phyloP scores from a whole-genome alignment of 2,797 vertebrate species.

The Myotis planiceps region DNA sequence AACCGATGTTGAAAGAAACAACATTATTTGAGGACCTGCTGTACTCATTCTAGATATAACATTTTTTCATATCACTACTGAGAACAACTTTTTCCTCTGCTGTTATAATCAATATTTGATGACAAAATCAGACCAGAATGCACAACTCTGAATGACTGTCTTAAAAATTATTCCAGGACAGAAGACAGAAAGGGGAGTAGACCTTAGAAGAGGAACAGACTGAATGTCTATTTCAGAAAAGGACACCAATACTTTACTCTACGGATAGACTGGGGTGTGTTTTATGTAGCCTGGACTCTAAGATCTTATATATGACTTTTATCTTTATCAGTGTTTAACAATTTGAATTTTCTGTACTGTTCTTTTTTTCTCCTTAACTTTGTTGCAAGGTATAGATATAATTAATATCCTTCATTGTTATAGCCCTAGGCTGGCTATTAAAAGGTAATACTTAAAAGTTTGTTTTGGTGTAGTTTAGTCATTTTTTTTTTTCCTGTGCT shows the following conservation, averaged over 20 bases:
- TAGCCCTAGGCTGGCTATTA: not conserved
- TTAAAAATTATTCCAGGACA: not conserved
- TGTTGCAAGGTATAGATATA: not conserved
- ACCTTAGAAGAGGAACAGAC: not conserved
- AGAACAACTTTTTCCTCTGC: not conserved
- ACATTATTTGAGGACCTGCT: not conserved
- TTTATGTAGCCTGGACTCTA: not conserved
- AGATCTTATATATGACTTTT: not conserved
- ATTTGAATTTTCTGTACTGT: not conserved
- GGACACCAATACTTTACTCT: not conserved
- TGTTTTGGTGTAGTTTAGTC: not conserved
- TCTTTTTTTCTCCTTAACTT: not conserved
- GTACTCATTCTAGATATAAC: not conserved
- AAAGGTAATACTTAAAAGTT: not conserved
- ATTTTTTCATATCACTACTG: not conserved
- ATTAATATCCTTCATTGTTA: not conserved
- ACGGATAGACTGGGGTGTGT: not conserved
- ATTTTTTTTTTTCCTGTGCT: not conserved
- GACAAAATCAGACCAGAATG: not conserved
- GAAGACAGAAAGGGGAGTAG: not conserved
- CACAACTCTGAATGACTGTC: not conserved
- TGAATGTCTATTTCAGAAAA: not conserved
- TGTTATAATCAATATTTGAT: not conserved
- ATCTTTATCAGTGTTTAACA: not conserved
- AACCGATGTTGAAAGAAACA: not conserved